These are phyloP conservation scores for Lophotis ruficrista DNA, from an alignment of 2,113 vertebrate genomes.

Conservation along the genomic window DNA sequence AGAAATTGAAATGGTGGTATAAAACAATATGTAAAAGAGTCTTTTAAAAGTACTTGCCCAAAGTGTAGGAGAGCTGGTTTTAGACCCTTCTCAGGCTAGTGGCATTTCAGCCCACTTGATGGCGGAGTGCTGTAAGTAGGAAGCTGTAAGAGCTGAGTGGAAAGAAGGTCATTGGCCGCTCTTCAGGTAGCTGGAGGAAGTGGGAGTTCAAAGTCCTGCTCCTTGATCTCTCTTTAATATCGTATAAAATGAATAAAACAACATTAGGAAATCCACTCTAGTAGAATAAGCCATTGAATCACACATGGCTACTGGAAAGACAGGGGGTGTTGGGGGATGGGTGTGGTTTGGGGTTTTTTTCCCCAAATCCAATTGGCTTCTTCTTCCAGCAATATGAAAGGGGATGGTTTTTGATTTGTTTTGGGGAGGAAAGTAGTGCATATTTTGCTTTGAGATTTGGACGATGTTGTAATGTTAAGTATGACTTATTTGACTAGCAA, in stretches of 20 bases:
- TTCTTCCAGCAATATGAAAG: background rate
- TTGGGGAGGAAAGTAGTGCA: rapidly evolving
- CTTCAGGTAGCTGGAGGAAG: background rate
- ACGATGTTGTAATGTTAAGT: background rate
- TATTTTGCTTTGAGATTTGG: background rate
- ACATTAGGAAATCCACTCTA: background rate
- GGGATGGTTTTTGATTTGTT: background rate
- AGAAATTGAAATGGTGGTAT: background rate
- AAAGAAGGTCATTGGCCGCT: background rate
- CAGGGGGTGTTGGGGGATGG: rapidly evolving
- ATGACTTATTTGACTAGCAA: background rate
- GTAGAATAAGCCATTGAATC: background rate
- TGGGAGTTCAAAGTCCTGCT: background rate
- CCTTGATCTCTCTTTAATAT: background rate
- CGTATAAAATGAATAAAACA: background rate
- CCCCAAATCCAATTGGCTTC: background rate
- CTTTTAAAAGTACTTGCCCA: background rate
- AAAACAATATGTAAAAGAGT: background rate
- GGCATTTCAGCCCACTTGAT: background rate
- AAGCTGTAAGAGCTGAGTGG: background rate
- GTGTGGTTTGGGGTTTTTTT: background rate
- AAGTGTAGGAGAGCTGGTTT: background rate
- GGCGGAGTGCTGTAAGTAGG: background rate
- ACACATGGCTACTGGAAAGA: background rate
- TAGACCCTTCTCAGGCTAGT: background rate